Evolutionary conservation across 2,888 invertebrate genomes (phyloP).

Genomic region (Mechanitis mazaeus): DNA sequence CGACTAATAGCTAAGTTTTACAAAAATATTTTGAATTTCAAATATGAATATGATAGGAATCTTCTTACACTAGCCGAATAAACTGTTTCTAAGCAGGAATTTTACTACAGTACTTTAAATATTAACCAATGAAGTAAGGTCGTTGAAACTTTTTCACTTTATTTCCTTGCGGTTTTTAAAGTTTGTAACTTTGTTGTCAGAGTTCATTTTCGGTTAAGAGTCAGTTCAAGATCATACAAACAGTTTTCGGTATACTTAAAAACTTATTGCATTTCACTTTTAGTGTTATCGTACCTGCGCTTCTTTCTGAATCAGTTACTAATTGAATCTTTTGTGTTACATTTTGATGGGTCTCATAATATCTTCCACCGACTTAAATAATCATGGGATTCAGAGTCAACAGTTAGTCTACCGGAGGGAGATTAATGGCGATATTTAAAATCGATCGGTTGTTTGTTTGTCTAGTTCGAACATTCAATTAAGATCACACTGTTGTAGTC

Average conservation of each 20-base stretch:
- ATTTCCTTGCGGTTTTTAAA: neutral
- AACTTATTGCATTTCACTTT: too few species aligned
- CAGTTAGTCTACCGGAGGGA: conserved; percentile 53
- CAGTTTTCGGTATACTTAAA: neutral
- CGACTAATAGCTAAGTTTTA: conserved; percentile 82
- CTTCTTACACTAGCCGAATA: too few species aligned
- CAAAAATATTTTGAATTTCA: conserved; percentile 55
- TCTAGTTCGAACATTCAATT: conserved; percentile 79
- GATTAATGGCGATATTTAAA: conserved; percentile 75
- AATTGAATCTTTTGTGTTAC: conserved; percentile 79
- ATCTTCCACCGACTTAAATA: conserved; percentile 69
- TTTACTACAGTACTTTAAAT: neutral
- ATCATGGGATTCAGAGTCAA: conserved; percentile 69
- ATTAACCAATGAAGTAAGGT: neutral
- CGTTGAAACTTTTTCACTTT: neutral
- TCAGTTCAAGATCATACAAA: neutral
- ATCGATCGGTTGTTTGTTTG: conserved; percentile 58
- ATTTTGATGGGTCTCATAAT: conserved; percentile 79
- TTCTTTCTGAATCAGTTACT: conserved; percentile 67
- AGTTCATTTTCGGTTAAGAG: neutral
- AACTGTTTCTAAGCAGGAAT: neutral
- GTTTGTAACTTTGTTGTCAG: neutral
- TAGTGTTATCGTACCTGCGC: conserved; percentile 52
- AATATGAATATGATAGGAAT: conserved; percentile 6
- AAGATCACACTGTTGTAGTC: conserved; percentile 89